Evolutionary conservation across 2,797 vertebrate genomes (phyloP).

Genomic region (Leptodactylus fallax): DNA sequence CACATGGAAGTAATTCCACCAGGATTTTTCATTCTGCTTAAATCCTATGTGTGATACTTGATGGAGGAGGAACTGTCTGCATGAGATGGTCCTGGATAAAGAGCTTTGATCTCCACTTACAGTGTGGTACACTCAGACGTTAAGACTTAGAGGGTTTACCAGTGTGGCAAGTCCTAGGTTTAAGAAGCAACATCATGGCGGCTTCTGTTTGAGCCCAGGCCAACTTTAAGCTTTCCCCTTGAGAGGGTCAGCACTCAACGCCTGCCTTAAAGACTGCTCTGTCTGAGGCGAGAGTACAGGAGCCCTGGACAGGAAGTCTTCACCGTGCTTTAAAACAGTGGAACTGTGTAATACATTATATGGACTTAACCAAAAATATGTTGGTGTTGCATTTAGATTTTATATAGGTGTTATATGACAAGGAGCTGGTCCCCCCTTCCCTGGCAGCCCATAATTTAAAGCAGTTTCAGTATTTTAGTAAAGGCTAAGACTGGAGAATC

Average conservation of each 20-base stretch:
- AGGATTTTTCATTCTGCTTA: not conserved
- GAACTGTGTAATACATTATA: constrained; percentile 24
- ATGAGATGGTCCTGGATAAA: not conserved
- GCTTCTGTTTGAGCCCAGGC: constrained; percentile 52
- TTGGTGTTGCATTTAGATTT: not conserved
- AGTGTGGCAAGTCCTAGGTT: constrained; percentile 28
- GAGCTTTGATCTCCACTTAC: constrained; percentile 7
- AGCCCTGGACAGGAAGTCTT: constrained; percentile 32
- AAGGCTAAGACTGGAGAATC: not conserved
- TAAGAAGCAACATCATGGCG: constrained; percentile 18
- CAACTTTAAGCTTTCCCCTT: constrained; percentile 44
- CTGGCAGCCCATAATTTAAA: not conserved
- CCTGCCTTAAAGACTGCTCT: constrained; percentile 47
- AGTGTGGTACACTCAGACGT: not conserved
- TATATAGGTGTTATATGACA: constrained; percentile 45
- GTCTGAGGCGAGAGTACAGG: constrained; percentile 34
- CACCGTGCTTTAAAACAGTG: constrained; percentile 15
- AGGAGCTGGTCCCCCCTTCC: not conserved
- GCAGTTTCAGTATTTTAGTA: constrained; percentile 2
- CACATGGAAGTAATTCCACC: constrained; percentile 14
- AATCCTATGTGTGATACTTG: not conserved
- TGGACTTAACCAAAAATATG: not conserved
- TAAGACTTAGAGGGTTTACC: not conserved
- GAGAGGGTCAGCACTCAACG: constrained; percentile 36
- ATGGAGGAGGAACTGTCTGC: not conserved